Evolutionary conservation across 2,888 invertebrate species (phyloP).

Genomic region (Agonopterix subpropinquella): DNA sequence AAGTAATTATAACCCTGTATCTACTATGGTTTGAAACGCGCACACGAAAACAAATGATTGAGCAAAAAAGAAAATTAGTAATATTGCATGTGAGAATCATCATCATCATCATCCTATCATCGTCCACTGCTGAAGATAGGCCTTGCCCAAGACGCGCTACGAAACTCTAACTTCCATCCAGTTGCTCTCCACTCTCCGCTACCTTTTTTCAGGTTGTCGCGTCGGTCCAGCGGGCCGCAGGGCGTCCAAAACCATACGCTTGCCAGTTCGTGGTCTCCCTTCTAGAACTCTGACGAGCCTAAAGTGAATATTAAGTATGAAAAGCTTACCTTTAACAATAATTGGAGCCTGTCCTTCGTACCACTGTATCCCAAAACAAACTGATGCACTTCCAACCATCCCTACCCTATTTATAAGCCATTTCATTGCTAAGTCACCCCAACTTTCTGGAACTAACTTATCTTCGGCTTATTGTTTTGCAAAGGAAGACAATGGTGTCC

Average conservation of each 20-base stretch:
- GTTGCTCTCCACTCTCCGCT: no score
- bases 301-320: not conserved
- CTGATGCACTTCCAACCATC: slow-evolving; percentile 24
- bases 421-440: slow-evolving; percentile 19
- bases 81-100: no score
- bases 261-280: not conserved
- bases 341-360: slow-evolving; percentile 9
- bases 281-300: not conserved
- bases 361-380: slow-evolving; percentile 20
- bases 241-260: not conserved
- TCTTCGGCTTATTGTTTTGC: slow-evolving; percentile 47
- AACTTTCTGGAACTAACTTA: slow-evolving; percentile 26
- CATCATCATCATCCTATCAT: no score
- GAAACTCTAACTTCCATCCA: no score
- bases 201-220: no score
- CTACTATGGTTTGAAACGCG: no score
- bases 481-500: slow-evolving; percentile 22
- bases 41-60: no score
- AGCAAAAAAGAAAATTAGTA: no score
- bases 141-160: no score
- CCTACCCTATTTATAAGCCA: slow-evolving; percentile 43
- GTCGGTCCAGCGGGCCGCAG: no score
- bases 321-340: slow-evolving; percentile 30
- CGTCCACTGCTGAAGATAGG: no score
- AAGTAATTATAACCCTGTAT: no score